Evolutionary conservation across 2,888 invertebrate species (phyloP).

Genomic region (Leptopilina drosophilae): DNA sequence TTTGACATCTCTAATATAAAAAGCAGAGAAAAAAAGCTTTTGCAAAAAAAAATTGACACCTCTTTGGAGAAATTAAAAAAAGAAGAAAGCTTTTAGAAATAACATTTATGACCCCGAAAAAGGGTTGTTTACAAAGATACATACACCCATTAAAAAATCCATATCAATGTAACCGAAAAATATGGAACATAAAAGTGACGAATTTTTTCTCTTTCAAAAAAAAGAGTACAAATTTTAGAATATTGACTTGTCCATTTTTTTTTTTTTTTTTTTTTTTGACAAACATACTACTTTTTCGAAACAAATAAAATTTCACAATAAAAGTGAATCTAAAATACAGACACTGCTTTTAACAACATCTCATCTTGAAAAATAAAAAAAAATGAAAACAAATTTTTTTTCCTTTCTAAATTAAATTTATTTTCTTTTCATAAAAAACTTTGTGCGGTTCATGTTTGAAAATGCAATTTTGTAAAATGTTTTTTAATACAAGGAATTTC

Average conservation of each 20-base stretch:
- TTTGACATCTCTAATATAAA: neutral
- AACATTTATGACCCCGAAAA: neutral
- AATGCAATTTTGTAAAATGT: slow-evolving; percentile 24
- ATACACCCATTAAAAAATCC: slow-evolving; percentile 3
- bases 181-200: neutral
- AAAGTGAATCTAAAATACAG: slow-evolving; percentile 2
- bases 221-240: neutral
- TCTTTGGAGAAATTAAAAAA: neutral
- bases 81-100: neutral
- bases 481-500: slow-evolving; percentile 23
- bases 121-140: neutral
- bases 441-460: too few species aligned
- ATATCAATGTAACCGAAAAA: neutral
- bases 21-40: neutral
- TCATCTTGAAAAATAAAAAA: too few species aligned
- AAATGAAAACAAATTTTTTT: too few species aligned
- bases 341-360: neutral
- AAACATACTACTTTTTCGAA: neutral
- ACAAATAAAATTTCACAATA: neutral
- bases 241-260: neutral
- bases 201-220: neutral
- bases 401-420: neutral
- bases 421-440: neutral
- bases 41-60: too few species aligned
- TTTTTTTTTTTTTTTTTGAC: neutral